These are phyloP conservation scores for Penaeus monodon DNA, from an alignment of 2,888 invertebrate species.

Conservation along the genomic window DNA sequence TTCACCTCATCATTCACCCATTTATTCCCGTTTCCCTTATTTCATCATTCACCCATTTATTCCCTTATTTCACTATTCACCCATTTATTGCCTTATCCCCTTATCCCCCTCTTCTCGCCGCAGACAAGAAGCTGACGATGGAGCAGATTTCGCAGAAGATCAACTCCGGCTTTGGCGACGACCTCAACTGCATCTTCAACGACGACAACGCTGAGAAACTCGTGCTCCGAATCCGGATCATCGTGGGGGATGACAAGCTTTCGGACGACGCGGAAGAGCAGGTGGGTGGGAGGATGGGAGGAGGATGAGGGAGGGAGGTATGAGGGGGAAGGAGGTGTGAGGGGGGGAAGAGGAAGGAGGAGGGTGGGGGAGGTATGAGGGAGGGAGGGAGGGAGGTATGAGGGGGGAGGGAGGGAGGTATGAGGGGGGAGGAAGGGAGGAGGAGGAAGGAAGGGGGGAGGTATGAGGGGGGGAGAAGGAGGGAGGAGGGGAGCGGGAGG, in stretches of 20 bases:
- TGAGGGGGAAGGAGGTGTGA: background rate
- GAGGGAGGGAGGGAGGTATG: background rate
- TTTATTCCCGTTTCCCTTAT: no score
- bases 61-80: background rate
- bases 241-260: constrained; percentile 97
- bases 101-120: constrained; percentile 22
- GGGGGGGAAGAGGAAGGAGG: no score
- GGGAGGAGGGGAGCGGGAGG: no score
- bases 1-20: no score
- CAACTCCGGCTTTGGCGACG: constrained; percentile 98
- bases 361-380: no score
- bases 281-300: constrained; percentile 83
- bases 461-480: no score
- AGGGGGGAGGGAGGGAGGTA: background rate
- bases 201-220: constrained; percentile 99
- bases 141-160: constrained; percentile 99
- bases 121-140: constrained; percentile 98
- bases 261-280: constrained; percentile 81
- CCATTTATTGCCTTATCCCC: background rate
- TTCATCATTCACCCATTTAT: no score
- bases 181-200: constrained; percentile 99
- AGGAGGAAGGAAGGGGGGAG: no score
- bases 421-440: no score
- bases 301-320: no score
- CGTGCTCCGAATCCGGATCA: constrained; percentile 95